Conservation (phyloP, 2,888 invertebrate species). For the Alloscopus bannaensis region DNA sequence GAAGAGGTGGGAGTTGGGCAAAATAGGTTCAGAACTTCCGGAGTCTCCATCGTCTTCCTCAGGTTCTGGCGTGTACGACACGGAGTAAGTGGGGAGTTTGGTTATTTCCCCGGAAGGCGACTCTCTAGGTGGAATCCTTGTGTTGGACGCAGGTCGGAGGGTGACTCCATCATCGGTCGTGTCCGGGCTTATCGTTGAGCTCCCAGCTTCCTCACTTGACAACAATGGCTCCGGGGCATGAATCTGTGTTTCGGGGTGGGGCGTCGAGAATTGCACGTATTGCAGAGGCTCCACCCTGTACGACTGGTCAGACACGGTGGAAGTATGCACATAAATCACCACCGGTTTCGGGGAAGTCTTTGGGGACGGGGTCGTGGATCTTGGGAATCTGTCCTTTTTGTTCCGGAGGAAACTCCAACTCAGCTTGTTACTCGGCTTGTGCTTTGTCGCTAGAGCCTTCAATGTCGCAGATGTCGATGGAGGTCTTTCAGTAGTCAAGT, state of each 20-base stretch:
- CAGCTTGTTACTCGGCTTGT: slow-evolving; percentile 50
- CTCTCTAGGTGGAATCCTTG: slow-evolving; percentile 2
- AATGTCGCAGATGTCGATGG: slow-evolving; percentile 11
- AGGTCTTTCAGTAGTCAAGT: slow-evolving; percentile 16
- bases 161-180: background rate
- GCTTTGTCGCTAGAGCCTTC: slow-evolving; percentile 51
- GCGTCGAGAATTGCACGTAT: slow-evolving; percentile 50
- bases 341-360: slow-evolving; percentile 37
- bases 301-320: slow-evolving; percentile 39
- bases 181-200: background rate
- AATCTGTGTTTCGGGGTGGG: slow-evolving; percentile 51
- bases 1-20: slow-evolving; percentile 29
- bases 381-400: slow-evolving; percentile 31
- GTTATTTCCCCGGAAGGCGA: slow-evolving; percentile 30
- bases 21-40: background rate
- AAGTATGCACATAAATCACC: slow-evolving; percentile 54
- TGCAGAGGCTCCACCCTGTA: slow-evolving; percentile 52
- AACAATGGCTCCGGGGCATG: slow-evolving; percentile 30
- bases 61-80: slow-evolving; percentile 36
- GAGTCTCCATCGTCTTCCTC: background rate
- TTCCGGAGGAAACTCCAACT: slow-evolving; percentile 23
- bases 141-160: background rate
- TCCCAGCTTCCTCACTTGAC: slow-evolving; percentile 1
- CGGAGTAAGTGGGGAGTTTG: slow-evolving; percentile 35
- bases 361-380: slow-evolving; percentile 20